phyloP scores from a whole-genome alignment of 2,113 vertebrate genomes.

The Suncus etruscus region DNA sequence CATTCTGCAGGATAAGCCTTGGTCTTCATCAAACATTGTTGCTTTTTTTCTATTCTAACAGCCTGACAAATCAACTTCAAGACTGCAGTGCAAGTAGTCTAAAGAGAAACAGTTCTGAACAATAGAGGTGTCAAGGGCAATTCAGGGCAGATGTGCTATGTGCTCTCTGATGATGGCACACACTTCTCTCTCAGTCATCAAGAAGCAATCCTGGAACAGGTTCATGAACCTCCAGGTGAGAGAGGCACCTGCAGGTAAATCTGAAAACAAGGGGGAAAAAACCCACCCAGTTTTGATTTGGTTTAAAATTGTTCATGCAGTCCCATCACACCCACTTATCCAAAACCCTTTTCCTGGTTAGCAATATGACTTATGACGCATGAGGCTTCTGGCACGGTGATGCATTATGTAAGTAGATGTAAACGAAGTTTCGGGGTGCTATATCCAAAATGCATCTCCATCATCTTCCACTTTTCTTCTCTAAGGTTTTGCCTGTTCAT shows the following conservation, averaged over 20 bases:
- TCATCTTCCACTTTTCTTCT: conserved; percentile 55
- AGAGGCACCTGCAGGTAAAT: conserved; percentile 73
- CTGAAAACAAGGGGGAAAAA: conserved; percentile 73
- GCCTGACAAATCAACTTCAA: conserved; percentile 39
- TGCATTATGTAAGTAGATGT: conserved; percentile 83
- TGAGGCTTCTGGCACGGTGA: conserved; percentile 86
- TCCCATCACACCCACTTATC: conserved; percentile 60
- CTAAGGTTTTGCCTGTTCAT: conserved; percentile 82
- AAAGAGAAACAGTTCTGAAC: conserved; percentile 44
- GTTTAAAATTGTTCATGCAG: conserved; percentile 63
- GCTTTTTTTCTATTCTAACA: conserved; percentile 45
- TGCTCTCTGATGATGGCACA: conserved; percentile 11
- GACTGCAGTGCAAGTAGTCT: conserved; percentile 60
- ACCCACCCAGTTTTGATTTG: conserved; percentile 70
- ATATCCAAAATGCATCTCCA: conserved; percentile 79
- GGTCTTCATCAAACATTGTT: conserved; percentile 48
- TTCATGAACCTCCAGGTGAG: conserved; percentile 50
- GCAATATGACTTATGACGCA: conserved; percentile 80
- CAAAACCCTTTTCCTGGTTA: conserved; percentile 81
- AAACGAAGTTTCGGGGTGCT: conserved; percentile 79
- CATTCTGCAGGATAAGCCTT: conserved; percentile 66
- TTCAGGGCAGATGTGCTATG: background rate
- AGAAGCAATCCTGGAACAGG: conserved; percentile 41
- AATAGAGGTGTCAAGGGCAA: background rate
- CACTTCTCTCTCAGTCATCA: background rate